Evolutionary conservation across 2,797 vertebrate species (phyloP).

Genomic region (Naso thynnoides): DNA sequence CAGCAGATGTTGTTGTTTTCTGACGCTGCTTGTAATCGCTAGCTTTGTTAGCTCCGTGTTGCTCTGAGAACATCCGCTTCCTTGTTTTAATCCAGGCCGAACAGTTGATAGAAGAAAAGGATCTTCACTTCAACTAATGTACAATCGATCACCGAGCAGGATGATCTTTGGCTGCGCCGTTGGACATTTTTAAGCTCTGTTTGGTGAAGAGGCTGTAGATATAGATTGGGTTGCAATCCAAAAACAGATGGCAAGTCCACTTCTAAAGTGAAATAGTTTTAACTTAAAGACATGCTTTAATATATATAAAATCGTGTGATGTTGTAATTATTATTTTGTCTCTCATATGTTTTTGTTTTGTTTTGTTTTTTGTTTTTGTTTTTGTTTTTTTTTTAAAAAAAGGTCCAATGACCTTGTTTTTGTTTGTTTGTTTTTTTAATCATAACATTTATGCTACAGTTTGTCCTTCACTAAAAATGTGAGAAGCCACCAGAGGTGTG

Average conservation of each 20-base stretch:
- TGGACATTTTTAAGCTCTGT: neutral
- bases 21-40: constrained; percentile 15
- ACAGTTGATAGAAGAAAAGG: constrained; percentile 52
- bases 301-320: too few species aligned
- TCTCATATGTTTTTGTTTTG: too few species aligned
- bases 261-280: neutral
- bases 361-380: too few species aligned
- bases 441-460: too few species aligned
- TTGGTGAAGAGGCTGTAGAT: neutral
- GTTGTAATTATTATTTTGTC: too few species aligned
- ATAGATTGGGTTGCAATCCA: neutral
- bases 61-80: constrained; percentile 48
- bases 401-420: too few species aligned
- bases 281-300: neutral
- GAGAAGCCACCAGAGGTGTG: too few species aligned
- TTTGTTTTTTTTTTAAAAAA: too few species aligned
- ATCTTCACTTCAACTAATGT: neutral
- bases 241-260: neutral
- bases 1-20: neutral
- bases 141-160: constrained; percentile 56
- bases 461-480: too few species aligned
- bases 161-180: neutral
- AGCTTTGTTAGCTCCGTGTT: constrained; percentile 52
- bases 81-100: constrained; percentile 54
- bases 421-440: too few species aligned